phyloP scores from a whole-genome alignment of 1,140 invertebrate species.

The Tetramorium simillimum region DNA sequence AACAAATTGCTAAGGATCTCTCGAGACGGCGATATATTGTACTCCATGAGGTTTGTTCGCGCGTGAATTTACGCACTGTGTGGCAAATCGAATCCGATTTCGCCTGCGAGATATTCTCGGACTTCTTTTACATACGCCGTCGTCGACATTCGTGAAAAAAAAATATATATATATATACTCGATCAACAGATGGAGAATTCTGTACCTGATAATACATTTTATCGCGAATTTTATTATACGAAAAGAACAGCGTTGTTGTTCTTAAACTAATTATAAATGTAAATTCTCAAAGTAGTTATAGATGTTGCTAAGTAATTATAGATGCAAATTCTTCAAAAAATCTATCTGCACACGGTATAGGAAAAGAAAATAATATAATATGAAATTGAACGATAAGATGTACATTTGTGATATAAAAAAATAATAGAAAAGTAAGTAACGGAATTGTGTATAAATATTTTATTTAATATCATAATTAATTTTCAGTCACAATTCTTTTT shows the following conservation, averaged over 20 bases:
- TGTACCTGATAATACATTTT: not conserved
- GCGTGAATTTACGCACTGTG: constrained; percentile 30
- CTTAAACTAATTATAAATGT: not conserved
- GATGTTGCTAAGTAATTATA: not conserved
- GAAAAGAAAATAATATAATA: not conserved
- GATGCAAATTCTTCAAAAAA: constrained; percentile 69
- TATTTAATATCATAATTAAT: not conserved
- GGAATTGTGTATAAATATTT: not conserved
- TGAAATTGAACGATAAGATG: not conserved
- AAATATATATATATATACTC: not conserved
- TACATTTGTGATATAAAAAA: not conserved
- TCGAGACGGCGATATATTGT: constrained; percentile 96
- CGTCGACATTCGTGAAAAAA: not conserved
- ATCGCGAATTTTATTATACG: not conserved
- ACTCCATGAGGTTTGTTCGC: constrained; percentile 94
- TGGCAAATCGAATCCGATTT: constrained; percentile 32
- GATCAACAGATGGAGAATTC: not conserved
- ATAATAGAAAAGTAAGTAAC: not conserved
- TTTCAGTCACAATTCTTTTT: not conserved
- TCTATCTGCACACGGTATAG: constrained; percentile 39
- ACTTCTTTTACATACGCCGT: not conserved
- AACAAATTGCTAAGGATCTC: constrained; percentile 96
- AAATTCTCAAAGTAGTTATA: not conserved
- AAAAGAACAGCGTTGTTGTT: not conserved
- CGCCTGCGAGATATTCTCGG: not conserved